Evolutionary conservation across 2,113 vertebrate genomes (phyloP).

Genomic region (Gambusia affinis): DNA sequence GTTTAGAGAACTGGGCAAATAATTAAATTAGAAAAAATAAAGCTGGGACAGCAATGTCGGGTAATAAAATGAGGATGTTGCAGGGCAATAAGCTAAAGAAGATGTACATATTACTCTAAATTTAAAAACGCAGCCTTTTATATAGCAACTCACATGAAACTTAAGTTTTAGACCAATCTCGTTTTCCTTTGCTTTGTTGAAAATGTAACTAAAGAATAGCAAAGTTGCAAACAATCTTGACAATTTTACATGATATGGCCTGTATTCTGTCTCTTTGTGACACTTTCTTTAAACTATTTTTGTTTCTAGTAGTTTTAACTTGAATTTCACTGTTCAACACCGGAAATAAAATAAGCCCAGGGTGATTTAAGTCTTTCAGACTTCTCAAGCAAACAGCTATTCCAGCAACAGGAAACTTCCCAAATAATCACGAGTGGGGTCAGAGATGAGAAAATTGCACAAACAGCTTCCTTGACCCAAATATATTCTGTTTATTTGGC

Average conservation of each 20-base stretch:
- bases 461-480: conserved; percentile 19
- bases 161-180: not conserved
- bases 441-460: conserved; percentile 3
- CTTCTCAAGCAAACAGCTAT: conserved; percentile 30
- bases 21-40: not conserved
- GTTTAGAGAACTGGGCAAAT: not conserved
- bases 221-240: not conserved
- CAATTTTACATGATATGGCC: not conserved
- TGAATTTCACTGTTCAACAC: conserved; percentile 4
- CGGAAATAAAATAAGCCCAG: conserved; percentile 44
- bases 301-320: no score
- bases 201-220: no score
- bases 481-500: conserved; percentile 32
- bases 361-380: conserved; percentile 7
- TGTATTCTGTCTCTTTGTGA: not conserved
- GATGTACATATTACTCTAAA: not conserved
- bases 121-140: not conserved
- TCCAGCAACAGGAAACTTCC: not conserved
- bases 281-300: not conserved
- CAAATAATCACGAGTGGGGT: conserved; percentile 20
- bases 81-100: not conserved
- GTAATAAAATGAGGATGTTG: not conserved
- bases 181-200: no score
- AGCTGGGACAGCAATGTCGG: not conserved
- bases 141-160: not conserved